Conservation (phyloP, 2,113 vertebrate species). For the Proterorhinus semilunaris region DNA sequence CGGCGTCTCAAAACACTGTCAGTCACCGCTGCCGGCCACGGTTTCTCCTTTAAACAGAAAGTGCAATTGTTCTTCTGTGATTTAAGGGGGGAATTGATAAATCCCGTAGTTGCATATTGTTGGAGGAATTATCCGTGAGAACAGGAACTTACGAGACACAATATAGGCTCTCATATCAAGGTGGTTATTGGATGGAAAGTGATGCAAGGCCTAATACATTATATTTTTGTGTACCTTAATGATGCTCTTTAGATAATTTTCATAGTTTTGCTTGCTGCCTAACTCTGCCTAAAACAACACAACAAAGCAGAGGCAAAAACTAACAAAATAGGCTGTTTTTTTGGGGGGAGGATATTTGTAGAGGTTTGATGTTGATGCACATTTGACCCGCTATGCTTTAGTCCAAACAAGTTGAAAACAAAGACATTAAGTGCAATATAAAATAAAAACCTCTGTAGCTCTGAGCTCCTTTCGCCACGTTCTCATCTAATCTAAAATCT, state of each 20-base stretch:
- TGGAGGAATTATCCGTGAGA: background rate
- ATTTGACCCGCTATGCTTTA: too few species aligned
- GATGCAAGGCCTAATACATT: background rate
- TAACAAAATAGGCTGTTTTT: too few species aligned
- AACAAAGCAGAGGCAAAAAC: too few species aligned
- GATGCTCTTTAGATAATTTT: too few species aligned
- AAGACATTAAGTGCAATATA: background rate
- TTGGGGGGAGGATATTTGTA: too few species aligned
- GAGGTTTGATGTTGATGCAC: too few species aligned
- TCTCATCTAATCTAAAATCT: too few species aligned
- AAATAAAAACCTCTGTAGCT: too few species aligned
- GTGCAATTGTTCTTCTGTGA: background rate
- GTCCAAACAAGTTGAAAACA: too few species aligned
- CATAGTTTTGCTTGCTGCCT: too few species aligned
- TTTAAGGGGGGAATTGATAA: background rate
- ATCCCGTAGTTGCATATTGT: background rate
- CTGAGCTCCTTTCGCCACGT: too few species aligned
- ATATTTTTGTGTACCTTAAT: background rate
- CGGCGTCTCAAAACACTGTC: conserved; percentile 67
- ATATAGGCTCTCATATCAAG: background rate
- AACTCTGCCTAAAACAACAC: too few species aligned
- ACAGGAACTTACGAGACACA: background rate
- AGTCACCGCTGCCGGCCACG: conserved; percentile 36
- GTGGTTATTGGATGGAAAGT: background rate
- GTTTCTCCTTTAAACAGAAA: conserved; percentile 10